phyloP scores from a whole-genome alignment of 2,888 invertebrate species.

The Sepiola atlantica region DNA sequence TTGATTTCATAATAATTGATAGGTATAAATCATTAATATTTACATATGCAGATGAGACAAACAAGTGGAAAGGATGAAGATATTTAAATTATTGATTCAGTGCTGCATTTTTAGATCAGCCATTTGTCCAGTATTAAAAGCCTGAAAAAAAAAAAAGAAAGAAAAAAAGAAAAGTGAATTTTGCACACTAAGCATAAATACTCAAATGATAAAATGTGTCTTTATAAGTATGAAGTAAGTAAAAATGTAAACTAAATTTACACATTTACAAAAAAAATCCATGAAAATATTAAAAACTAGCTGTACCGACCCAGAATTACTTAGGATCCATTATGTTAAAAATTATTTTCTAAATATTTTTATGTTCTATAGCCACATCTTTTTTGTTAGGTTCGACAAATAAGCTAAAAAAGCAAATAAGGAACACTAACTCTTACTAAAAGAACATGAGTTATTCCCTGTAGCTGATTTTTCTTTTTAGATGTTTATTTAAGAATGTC shows the following conservation, averaged over 20 bases:
- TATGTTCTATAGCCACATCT: no score
- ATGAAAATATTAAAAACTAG: no score
- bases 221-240: background rate
- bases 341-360: no score
- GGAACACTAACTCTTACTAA: no score
- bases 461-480: no score
- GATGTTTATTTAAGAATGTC: no score
- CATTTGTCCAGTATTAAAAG: background rate
- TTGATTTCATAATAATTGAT: background rate
- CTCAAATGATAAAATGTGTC: background rate
- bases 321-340: no score
- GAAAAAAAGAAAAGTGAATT: background rate
- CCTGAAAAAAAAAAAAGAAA: background rate
- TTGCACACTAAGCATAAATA: background rate
- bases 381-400: no score
- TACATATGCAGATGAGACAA: background rate
- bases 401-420: no score
- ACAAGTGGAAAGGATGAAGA: background rate
- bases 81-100: background rate
- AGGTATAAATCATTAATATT: background rate
- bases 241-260: background rate
- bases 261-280: background rate
- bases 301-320: no score
- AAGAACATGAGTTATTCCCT: no score
- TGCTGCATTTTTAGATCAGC: background rate